These are phyloP conservation scores for Scaptomyza tumidula DNA, from an alignment of 2,888 invertebrate genomes.

Conservation along the genomic window DNA sequence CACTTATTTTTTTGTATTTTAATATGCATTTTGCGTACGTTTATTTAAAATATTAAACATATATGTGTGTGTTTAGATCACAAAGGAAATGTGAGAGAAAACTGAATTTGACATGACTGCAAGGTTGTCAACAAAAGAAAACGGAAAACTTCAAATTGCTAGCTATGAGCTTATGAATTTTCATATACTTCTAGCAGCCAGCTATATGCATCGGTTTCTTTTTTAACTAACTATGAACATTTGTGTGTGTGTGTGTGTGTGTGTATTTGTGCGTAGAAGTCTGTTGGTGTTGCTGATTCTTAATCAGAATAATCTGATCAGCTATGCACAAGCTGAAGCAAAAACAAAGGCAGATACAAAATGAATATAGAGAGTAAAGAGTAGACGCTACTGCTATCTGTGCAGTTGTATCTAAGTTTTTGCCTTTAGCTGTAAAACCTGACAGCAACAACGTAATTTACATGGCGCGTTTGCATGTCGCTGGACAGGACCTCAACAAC, in stretches of 20 bases:
- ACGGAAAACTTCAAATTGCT: conserved; percentile 17
- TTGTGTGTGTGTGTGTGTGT: not conserved
- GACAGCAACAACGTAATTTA: conserved; percentile 70
- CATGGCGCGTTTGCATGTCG: conserved; percentile 74
- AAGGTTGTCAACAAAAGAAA: conserved; percentile 33
- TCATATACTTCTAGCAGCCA: conserved; percentile 19
- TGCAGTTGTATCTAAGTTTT: conserved; percentile 40
- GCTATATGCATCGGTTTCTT: conserved; percentile 11
- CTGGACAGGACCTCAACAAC: conserved; percentile 60
- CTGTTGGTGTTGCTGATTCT: conserved; percentile 65
- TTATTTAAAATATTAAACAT: conserved; percentile 39
- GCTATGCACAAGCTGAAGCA: conserved; percentile 71
- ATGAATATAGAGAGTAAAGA: conserved; percentile 39
- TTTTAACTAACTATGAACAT: not conserved
- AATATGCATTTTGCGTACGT: conserved; percentile 40
- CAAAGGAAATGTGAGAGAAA: conserved; percentile 17
- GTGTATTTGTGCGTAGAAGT: conserved; percentile 13
- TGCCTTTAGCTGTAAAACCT: conserved; percentile 44
- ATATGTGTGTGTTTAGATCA: not conserved
- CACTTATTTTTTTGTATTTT: conserved; percentile 24
- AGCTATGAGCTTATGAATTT: conserved; percentile 48
- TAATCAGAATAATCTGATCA: conserved; percentile 82
- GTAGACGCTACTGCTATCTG: conserved; percentile 59
- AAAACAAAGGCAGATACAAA: conserved; percentile 43
- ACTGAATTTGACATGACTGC: conserved; percentile 17